phyloP scores from a whole-genome alignment of 2,113 vertebrate species.

The Todiramphus saurophagus region DNA sequence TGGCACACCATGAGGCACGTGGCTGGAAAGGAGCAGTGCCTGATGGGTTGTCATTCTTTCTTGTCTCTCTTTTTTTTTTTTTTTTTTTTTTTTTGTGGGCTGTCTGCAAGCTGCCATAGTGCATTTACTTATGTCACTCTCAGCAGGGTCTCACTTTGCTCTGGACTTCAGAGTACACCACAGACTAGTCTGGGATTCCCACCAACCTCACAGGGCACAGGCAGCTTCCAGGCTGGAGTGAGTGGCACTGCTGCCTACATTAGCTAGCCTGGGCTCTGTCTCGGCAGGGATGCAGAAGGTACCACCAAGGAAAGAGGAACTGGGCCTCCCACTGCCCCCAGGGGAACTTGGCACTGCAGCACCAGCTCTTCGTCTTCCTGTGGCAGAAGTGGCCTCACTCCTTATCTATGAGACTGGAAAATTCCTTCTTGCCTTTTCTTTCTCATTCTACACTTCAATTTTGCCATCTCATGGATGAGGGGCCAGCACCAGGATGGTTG shows the following conservation, averaged over 20 bases:
- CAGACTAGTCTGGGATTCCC: not conserved
- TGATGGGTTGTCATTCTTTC: not conserved
- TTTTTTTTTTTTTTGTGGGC: too few relatives aligned
- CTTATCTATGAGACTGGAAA: not conserved
- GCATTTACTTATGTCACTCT: not conserved
- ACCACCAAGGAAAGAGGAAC: not conserved
- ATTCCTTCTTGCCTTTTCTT: not conserved
- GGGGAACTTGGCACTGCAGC: not conserved
- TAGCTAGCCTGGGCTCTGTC: not conserved
- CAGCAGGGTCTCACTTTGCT: not conserved
- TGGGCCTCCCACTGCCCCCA: not conserved
- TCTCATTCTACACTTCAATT: not conserved
- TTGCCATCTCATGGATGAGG: not conserved
- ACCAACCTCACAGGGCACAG: accelerated
- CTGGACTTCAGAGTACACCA: not conserved
- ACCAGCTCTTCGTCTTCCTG: not conserved
- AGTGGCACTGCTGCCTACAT: not conserved
- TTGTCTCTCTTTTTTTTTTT: not conserved
- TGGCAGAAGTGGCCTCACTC: not conserved
- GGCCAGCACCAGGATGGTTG: not conserved
- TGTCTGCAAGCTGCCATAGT: accelerated
- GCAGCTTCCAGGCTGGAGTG: not conserved
- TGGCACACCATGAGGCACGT: accelerated
- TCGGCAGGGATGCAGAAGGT: not conserved
- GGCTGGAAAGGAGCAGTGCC: not conserved